Base-by-base conservation (phyloP, 2,113 vertebrate species). In the Micronycteris hirsuta region DNA sequence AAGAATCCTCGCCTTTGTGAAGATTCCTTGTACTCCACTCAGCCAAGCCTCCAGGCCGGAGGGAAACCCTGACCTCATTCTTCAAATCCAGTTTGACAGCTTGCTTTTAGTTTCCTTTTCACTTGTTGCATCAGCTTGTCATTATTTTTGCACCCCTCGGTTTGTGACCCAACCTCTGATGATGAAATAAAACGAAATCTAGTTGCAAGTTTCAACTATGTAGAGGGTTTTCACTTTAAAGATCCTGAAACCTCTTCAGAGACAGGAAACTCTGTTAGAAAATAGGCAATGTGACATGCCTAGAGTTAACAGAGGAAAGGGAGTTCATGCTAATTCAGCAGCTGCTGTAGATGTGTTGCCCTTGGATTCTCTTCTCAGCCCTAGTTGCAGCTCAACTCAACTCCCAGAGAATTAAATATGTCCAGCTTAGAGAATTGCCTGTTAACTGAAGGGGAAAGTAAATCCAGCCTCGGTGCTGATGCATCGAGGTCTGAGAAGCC, bases 31-130 rank as follows among this genome's bases (percentile, higher is more conserved):
- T 17, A 6, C 3, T 33, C 2, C 0, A 16, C 71, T 65, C 17
- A 67, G 76, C 28, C 74, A 43, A 31, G 56, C 58, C 17, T 20
- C 7, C 1, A 22, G 17, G 67, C 22, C 28, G 24, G 16, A 26
- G 22, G 24, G 52, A 28, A 95, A 63, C 16, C 49, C 70, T 83
- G 17, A 16, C 4, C 65, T 49, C 7, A 2, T 73, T 61, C 52
- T 82, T 41, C 58, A 47, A 38, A 36, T 38, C 19, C 41, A 2
- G 0, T 33, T 14, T n/a, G 20, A 38, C 77, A 67, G 19, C 28
- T 45, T 49, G 19, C 36, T 4, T 80, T 86, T 38, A n/a, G 95
- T 96, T 96, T 96, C 96, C 94, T 85, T 97, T 96, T 96, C 74
- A 19, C 5, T 65, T 19, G 11, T 95, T 96, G 26, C 84, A 28